Evolutionary conservation across 2,113 vertebrate species (phyloP), one percentile per base, ranked within the genome.

Genomic region (Rhinopomastus cyanomelas): DNA sequence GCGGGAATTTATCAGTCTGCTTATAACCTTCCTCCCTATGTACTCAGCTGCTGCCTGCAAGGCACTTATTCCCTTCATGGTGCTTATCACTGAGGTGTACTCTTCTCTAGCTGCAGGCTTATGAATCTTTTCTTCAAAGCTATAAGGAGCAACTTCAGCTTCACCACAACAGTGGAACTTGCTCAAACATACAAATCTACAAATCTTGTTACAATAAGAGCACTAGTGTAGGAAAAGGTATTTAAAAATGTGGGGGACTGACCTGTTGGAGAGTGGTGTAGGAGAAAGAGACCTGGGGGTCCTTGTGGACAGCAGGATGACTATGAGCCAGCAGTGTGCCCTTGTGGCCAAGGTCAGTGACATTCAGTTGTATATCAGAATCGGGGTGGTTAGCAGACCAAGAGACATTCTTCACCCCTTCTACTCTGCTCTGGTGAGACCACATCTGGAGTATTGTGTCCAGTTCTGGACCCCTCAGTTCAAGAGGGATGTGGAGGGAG

Each of bases 1-100:
- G 81, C 74, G 92, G 49, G 79, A 95, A 92, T 94, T 94, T 92
- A 88, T 95, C 90, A 55, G 76, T 34, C n/a, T 85, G 37, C 68
- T 92, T 80, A 60, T 36, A 90, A 62, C 30, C 19, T 94, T 90
- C 84, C 89, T 92, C 88, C 83, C 74, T 75, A 6, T 52, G 59
- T 79, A 81, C 25, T 85, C 64, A 84, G 14, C 25, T 92, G 39
- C 27, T 39, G 88, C 27, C 42, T 86, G 51, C 81, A 87, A 73
- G 86, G 14, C 32, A 20, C 46, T 48, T 48, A 16, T 16, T 48
- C 46, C 13, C 46, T 48, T 48, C 32, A 23, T 1, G 0, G 16
- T 32, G 55, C 81, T 91, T 95, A 84, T 86, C 69, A 72, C n/a
- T 34, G 42, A 72, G 59, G 37, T 51, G 19, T 34, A 12, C 12